Percentiles rank a stretch among this genome's conserved stretches.
Conservation (phyloP, 2,113 vertebrate species). For the Dicrurus megarhynchus region DNA sequence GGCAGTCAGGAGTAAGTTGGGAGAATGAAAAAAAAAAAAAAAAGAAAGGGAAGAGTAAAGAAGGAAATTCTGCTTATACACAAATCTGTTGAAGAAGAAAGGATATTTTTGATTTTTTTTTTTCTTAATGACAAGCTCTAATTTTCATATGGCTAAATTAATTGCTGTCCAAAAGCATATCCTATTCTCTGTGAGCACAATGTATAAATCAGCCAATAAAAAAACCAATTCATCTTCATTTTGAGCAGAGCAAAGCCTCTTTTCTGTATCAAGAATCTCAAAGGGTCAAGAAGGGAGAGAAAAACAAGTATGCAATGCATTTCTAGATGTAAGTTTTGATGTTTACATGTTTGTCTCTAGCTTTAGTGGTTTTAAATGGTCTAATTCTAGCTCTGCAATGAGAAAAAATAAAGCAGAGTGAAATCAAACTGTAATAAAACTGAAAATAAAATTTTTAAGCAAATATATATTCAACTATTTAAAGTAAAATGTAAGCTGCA, state of each 20-base stretch:
- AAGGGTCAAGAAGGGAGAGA: not conserved
- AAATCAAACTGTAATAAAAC: not conserved
- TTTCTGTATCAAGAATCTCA: not conserved
- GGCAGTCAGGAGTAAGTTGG: accelerated
- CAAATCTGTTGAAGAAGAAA: not conserved
- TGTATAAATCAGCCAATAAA: not conserved
- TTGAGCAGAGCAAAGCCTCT: not conserved
- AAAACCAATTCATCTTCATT: accelerated
- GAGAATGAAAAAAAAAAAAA: not conserved
- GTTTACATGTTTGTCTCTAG: not conserved
- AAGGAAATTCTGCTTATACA: not conserved
- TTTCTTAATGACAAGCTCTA: not conserved
- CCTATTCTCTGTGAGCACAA: not conserved
- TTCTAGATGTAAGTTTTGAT: not conserved
- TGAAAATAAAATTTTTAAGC: not conserved
- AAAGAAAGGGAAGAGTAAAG: not conserved
- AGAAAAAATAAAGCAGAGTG: not conserved
- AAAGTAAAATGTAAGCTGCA: not conserved
- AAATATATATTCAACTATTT: not conserved
- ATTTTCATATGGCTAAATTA: not conserved
- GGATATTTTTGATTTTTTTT: not conserved
- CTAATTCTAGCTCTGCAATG: not conserved
- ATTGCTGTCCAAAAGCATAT: not conserved
- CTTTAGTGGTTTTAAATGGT: not conserved
- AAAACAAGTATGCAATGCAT: accelerated